Evolutionary conservation across 2,888 invertebrate genomes (phyloP), one percentile per base, ranked within the genome.

Genomic region (Lasius fuliginosus): DNA sequence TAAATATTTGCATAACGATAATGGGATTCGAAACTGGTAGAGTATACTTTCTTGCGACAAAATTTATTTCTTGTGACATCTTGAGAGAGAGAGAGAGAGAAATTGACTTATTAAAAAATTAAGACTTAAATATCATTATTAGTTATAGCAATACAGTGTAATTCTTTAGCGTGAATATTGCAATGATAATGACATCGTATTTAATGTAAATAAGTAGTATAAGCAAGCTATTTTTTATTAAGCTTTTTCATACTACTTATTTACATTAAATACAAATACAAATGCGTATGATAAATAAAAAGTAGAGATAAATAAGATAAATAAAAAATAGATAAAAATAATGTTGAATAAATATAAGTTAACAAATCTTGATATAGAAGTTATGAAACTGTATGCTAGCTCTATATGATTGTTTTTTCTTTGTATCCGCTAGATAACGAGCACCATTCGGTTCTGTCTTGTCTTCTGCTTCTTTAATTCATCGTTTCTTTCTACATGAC

Each of bases 401-500:
- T 18, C 18, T 49, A 3, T n/a, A 68, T 18, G n/a, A n/a, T 23
- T 33, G 1, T 71, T 56, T 56, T 15, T 33, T 56, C 6, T 33
- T 15, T 15, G 15, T n/a, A 33, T 27, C 15, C 1, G 6, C 49
- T 15, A 4, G 36, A 71, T 56, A 71, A 71, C 23, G 36, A 74
- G 60, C 27, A 40, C 8, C 33, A 8, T 58, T 58, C 11, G 12
- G 27, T 73, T 73, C 18, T 27, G 3, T 12, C 36, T 58, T 46
- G 4, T 27, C 27, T 40, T 60, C 40, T 60, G 8, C 18, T 58
- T 40, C 73, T 74, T 33, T 23, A 53, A 56, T 56, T 74, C 73
- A 73, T 73, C 27, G 40, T 73, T 58, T 58, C 23, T 65, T 33
- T 49, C 15, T 40, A 8, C 42, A 40, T 68, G 49, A 27, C 30